Conservation (phyloP, 2,113 vertebrate species). For the Lophius piscatorius region DNA sequence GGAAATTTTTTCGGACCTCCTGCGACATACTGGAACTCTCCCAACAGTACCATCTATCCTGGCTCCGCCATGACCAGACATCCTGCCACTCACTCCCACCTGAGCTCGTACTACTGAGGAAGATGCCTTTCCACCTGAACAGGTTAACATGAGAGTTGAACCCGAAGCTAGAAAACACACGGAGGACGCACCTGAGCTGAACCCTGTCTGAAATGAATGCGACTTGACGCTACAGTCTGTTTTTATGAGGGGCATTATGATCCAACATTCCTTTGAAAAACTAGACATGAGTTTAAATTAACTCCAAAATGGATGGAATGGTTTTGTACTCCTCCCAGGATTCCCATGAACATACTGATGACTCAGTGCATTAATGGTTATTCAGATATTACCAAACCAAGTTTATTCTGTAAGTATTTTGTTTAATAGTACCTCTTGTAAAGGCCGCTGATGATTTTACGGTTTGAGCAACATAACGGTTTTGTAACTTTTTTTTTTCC, state of each 20-base stretch:
- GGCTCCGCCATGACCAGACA: constrained; percentile 76
- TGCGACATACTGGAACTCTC: constrained; percentile 78
- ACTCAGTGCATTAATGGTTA: constrained; percentile 47
- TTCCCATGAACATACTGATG: constrained; percentile 38
- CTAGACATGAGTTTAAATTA: constrained; percentile 10
- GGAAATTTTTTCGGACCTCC: constrained; percentile 72
- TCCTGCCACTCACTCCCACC: constrained; percentile 74
- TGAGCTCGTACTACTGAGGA: constrained; percentile 82
- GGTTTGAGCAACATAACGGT: constrained; percentile 17
- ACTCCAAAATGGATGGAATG: constrained; percentile 15
- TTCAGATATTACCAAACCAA: constrained; percentile 46
- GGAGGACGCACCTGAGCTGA: constrained; percentile 35
- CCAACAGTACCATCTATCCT: constrained; percentile 75
- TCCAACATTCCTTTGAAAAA: constrained; percentile 14
- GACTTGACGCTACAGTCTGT: constrained; percentile 35
- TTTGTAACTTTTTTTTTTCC: constrained; percentile 11
- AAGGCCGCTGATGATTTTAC: constrained; percentile 18
- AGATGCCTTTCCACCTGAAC: neutral
- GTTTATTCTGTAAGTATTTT: constrained; percentile 55
- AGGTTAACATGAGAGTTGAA: constrained; percentile 12
- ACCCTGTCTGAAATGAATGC: constrained; percentile 43
- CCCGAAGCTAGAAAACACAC: constrained; percentile 3
- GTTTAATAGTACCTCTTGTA: constrained; percentile 46
- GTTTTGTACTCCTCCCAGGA: constrained; percentile 9
- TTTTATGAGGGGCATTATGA: constrained; percentile 44